Evolutionary conservation across 1,140 invertebrate genomes (phyloP), one percentile per base, ranked within the genome.

Genomic region (Sitobion miscanthi): DNA sequence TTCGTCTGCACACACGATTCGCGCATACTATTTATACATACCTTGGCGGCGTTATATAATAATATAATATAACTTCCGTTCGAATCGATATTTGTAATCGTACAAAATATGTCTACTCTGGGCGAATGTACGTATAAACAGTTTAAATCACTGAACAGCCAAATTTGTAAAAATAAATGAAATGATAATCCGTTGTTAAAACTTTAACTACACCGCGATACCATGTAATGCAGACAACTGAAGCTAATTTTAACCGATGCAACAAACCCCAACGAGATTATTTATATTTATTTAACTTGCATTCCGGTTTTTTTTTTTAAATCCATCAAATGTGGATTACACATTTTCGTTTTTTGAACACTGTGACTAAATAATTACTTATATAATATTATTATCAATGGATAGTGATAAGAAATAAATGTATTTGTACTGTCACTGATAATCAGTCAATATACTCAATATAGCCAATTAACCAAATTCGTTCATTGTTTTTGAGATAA

Each of bases 371-470:
- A 85, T 85, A 85, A 85, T 85, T 25, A 85, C 30, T 85, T 14
- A 30, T 45, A 85, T 82, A n/a, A 77, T 85, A 45, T 21, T 83
- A 83, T 85, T 85, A 85, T 85, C 83, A 85, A 85, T 85, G 42
- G 23, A 30, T 0, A 45, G 38, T 87, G 42, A 87, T 87, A 87
- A 47, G 14, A 47, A 87, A 49, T n/a, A 45, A 87, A 49, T n/a
- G 42, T 45, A 88, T 88, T 88, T 35, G 1, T 35, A 17, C n/a
- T 38, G 38, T 38, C 38, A 38, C 38, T 86, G 42, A 86, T 86
- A 42, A 42, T 42, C 42, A 42, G 23, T 47, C 85, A 47, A 47
- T 86, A 38, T 20, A 30, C 14, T 42, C 42, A 49, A 52, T 86
- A 38, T 20, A 30, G 30, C 25, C 42, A 49, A 52, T 88, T 88